These are phyloP conservation scores for Dicranocentrus wangi DNA, from an alignment of 2,888 invertebrate genomes.

Conservation along the genomic window DNA sequence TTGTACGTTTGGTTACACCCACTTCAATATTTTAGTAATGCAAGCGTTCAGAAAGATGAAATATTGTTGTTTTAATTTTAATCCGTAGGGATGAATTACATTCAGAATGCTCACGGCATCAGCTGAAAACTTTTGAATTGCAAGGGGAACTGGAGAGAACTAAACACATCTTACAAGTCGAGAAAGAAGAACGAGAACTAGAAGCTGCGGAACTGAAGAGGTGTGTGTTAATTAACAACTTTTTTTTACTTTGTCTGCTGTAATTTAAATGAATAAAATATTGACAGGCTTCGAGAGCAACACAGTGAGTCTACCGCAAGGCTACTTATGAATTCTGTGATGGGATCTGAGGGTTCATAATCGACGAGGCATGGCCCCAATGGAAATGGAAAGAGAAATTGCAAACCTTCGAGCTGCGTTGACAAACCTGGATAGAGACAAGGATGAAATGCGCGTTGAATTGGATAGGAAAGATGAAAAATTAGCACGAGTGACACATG, in stretches of 20 bases:
- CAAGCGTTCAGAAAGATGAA: background rate
- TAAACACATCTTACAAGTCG: slow-evolving; percentile 65
- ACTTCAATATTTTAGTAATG: too few relatives aligned
- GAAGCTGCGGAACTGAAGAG: slow-evolving; percentile 66
- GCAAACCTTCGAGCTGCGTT: slow-evolving; percentile 54
- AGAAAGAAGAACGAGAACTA: slow-evolving; percentile 66
- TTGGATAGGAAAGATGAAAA: slow-evolving; percentile 70
- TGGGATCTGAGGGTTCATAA: slow-evolving; percentile 41
- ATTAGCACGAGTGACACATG: slow-evolving; percentile 57
- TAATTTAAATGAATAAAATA: background rate
- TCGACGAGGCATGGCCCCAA: slow-evolving; percentile 41
- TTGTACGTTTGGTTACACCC: slow-evolving; percentile 23
- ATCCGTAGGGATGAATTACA: slow-evolving; percentile 65
- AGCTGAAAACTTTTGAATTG: slow-evolving; percentile 65
- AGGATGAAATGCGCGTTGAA: slow-evolving; percentile 70
- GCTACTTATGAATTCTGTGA: slow-evolving; percentile 41
- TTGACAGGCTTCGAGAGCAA: slow-evolving; percentile 29
- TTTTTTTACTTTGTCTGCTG: background rate
- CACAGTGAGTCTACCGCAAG: slow-evolving; percentile 50
- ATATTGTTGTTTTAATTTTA: background rate
- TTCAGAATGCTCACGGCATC: slow-evolving; percentile 59
- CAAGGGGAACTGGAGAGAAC: slow-evolving; percentile 67
- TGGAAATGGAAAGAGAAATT: slow-evolving; percentile 68
- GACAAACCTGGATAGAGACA: slow-evolving; percentile 68
- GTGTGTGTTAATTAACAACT: slow-evolving; percentile 19